Evolutionary conservation across 2,113 vertebrate species (phyloP).

Genomic region (Martes martes): DNA sequence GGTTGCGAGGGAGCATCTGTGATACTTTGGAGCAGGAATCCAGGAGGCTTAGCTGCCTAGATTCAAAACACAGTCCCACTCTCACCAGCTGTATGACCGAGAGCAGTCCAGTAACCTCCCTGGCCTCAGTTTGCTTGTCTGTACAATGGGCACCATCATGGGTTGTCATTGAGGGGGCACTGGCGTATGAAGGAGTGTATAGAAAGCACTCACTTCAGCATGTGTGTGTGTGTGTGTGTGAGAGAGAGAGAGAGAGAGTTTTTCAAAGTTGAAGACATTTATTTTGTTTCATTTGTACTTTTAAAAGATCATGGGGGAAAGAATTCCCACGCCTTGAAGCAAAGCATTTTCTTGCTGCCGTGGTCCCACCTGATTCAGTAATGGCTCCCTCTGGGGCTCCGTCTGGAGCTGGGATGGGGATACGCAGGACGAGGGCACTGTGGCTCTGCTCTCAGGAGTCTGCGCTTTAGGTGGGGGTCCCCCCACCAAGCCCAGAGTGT

Average conservation of each 20-base stretch:
- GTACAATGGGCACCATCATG: accelerated
- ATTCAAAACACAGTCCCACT: neutral
- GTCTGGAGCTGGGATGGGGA: neutral
- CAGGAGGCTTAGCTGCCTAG: neutral
- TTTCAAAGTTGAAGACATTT: neutral
- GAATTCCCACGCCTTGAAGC: neutral
- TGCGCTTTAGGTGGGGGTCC: neutral
- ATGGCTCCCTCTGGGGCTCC: neutral
- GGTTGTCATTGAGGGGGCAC: neutral
- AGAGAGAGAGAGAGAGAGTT: neutral
- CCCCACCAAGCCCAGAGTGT: neutral
- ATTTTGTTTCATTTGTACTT: neutral
- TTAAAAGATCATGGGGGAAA: neutral
- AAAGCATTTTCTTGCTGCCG: neutral
- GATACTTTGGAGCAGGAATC: neutral
- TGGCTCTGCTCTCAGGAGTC: neutral
- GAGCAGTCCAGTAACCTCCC: accelerated
- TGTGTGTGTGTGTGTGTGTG: neutral
- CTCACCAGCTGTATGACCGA: neutral
- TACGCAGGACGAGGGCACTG: neutral
- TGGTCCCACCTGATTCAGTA: neutral
- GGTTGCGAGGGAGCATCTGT: neutral
- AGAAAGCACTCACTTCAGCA: neutral
- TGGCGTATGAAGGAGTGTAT: accelerated
- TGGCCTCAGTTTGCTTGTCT: neutral